Conservation (phyloP, 1,140 invertebrate species). For the Achatina immaculata region DNA sequence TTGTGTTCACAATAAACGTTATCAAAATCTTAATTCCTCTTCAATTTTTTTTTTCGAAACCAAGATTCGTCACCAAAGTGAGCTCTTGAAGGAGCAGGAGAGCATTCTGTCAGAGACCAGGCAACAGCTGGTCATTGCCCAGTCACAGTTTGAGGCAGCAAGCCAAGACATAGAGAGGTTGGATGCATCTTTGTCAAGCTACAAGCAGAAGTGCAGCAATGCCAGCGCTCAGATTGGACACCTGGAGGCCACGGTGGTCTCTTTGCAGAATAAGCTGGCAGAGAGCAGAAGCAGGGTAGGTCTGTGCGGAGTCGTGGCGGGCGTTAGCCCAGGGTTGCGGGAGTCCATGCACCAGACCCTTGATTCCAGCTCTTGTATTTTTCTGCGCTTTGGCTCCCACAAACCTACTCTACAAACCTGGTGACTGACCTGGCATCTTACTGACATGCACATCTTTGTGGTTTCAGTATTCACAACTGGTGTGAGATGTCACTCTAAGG, state of each 20-base stretch:
- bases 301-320: too few species aligned
- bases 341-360: too few species aligned
- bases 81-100: slow-evolving; percentile 58
- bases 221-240: slow-evolving; percentile 55
- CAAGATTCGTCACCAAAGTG: slow-evolving; percentile 56
- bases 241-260: slow-evolving; percentile 55
- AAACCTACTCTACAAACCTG: too few species aligned
- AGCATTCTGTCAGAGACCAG: slow-evolving; percentile 52
- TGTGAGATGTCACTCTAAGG: too few species aligned
- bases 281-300: slow-evolving; percentile 60
- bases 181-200: slow-evolving; percentile 52
- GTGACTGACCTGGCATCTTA: too few species aligned
- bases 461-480: too few species aligned
- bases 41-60: too few species aligned
- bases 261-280: slow-evolving; percentile 60
- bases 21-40: too few species aligned
- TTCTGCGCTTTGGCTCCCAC: background rate
- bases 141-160: slow-evolving; percentile 57
- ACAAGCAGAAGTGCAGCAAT: slow-evolving; percentile 65
- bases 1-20: too few species aligned
- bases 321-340: too few species aligned
- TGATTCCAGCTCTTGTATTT: background rate
- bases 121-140: slow-evolving; percentile 61
- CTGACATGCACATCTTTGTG: too few species aligned
- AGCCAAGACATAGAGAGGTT: slow-evolving; percentile 58